Conservation (phyloP, 2,888 invertebrate genomes). For the Eupithecia pulchellata region DNA sequence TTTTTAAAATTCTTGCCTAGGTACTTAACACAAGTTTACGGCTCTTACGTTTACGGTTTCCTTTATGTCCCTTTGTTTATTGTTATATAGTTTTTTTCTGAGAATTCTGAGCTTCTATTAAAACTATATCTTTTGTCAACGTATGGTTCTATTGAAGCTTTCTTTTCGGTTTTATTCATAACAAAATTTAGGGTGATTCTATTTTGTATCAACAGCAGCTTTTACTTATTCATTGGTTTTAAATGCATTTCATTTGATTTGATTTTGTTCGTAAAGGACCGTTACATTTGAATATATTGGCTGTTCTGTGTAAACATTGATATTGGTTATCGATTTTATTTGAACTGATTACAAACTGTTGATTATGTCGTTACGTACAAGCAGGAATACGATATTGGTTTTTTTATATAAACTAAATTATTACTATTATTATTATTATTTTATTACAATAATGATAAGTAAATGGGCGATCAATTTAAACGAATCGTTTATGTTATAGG, state of each 20-base stretch:
- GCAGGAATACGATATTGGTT: neutral
- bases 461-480: neutral
- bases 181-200: constrained; percentile 22
- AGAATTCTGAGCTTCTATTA: constrained; percentile 13
- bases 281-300: constrained; percentile 46
- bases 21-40: constrained; percentile 9
- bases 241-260: constrained; percentile 35
- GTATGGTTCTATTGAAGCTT: constrained; percentile 8
- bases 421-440: too few relatives aligned
- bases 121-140: constrained; percentile 21
- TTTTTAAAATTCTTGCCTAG: neutral
- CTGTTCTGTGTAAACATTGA: constrained; percentile 42
- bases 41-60: constrained; percentile 7
- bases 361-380: neutral
- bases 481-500: neutral
- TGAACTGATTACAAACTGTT: constrained; percentile 30
- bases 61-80: constrained; percentile 15
- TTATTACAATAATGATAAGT: neutral
- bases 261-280: constrained; percentile 38
- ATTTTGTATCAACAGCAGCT: constrained; percentile 18
- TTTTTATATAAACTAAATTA: neutral
- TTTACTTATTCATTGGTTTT: constrained; percentile 25
- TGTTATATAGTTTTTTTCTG: constrained; percentile 10
- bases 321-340: constrained; percentile 37
- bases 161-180: constrained; percentile 21